A percentile compares a stretch with the other conserved stretches of the same genome.
Conservation (phyloP, 2,797 vertebrate species). For the Falco novaeseelandiae region DNA sequence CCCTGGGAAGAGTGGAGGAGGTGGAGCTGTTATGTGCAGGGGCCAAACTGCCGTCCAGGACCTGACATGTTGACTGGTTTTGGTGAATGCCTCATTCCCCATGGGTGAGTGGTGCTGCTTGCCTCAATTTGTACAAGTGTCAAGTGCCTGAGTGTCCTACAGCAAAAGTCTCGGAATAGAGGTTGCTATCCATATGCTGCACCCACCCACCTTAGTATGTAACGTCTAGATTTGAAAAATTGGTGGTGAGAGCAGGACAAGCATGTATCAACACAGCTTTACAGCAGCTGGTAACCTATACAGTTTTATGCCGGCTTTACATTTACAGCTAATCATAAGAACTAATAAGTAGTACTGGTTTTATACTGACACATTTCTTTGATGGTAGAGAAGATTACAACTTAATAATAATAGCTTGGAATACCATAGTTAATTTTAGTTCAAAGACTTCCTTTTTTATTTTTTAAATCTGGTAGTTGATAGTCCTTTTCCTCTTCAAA, state of each 20-base stretch:
- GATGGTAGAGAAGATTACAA: neutral
- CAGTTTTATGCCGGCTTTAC: neutral
- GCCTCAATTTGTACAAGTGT: neutral
- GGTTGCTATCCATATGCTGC: neutral
- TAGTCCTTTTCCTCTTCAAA: slow-evolving; percentile 32
- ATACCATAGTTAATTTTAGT: slow-evolving; percentile 34
- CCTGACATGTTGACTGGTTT: neutral
- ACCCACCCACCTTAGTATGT: neutral
- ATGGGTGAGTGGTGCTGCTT: neutral
- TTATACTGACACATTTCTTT: neutral
- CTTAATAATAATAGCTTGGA: slow-evolving; percentile 6
- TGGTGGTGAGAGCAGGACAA: neutral
- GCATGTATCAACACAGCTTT: neutral
- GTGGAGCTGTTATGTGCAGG: neutral
- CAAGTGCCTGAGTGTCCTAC: neutral
- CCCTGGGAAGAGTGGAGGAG: neutral
- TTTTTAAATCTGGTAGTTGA: neutral
- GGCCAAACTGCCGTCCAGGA: neutral
- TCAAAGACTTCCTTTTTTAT: neutral
- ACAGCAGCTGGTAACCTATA: neutral
- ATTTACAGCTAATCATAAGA: neutral
- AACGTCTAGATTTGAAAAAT: neutral
- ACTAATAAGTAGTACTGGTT: neutral
- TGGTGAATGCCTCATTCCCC: neutral
- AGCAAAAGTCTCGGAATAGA: neutral